Conservation (phyloP, 2,113 vertebrate species). For the Thamnophis sirtalis region DNA sequence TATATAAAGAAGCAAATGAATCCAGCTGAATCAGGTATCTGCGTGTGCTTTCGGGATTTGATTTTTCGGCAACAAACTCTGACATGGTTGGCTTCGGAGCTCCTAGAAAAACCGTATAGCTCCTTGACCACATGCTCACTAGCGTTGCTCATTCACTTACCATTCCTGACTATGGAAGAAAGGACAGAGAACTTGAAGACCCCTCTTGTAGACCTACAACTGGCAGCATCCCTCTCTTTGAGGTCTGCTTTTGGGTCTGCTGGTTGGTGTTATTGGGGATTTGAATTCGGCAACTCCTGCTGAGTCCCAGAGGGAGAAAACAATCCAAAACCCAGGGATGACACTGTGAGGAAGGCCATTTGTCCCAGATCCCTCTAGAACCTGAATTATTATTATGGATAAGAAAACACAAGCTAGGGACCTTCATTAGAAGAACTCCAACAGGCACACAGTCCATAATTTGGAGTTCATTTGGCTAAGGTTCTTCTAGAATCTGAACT, state of each 20-base stretch:
- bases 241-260: background rate
- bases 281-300: background rate
- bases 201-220: background rate
- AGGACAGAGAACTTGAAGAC: background rate
- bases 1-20: too few species aligned
- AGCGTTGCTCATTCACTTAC: background rate
- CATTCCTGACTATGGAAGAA: background rate
- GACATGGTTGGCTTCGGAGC: background rate
- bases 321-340: background rate
- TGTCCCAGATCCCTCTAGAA: background rate
- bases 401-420: background rate
- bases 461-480: too few species aligned
- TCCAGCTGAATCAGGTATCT: too few species aligned
- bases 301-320: background rate
- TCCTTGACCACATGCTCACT: background rate
- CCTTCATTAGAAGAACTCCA: background rate
- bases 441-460: background rate
- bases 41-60: too few species aligned
- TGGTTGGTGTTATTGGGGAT: background rate
- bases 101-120: background rate
- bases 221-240: background rate
- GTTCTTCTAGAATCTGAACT: too few species aligned
- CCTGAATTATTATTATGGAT: background rate
- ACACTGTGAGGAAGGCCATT: background rate
- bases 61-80: too few species aligned